Base-by-base conservation (phyloP, 2,113 vertebrate genomes). In the Spea bombifrons region DNA sequence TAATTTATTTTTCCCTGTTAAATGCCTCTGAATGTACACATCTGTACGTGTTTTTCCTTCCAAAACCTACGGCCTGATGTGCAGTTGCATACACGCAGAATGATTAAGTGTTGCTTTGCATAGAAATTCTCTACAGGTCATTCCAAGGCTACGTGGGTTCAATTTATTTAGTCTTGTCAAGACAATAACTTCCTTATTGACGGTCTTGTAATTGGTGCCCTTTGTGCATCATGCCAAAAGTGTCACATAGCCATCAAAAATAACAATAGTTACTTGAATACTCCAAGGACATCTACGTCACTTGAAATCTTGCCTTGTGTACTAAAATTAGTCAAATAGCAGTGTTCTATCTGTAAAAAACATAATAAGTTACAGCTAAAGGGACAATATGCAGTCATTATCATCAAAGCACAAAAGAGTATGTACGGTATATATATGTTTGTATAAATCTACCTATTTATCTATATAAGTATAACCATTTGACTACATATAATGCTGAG, bases 111-210 rank as follows among this genome's bases (percentile, higher is more conserved):
- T 46, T 67, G 7, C 43, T 67, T 43, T 67, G 59, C 44, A 72
- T 67, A 65, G 15, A 55, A 66, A 80, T 67, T 43, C n/a, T 57
- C n/a, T 67, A 47, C 71, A 80, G 61, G 70, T 80, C 70, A 73
- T 66, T 73, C 49, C 70, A 80, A 67, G 71, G 30, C 49, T 80
- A 50, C 73, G 50, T 66, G 10, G 16, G 63, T 55, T 67, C 50
- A 67, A 64, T n/a, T 70, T 44, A 77, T 78, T 78, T 71, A 78
- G 71, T 70, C 16, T 12, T 50, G 76, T 78, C 76, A 64, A 64
- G 76, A 67, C 73, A 67, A 73, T 80, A 43, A 80, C 71, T 79
- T 80, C 70, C 59, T 57, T 80, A 73, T 80, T 73, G 77, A 78
- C 69, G 17, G 48, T 66, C 64, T 46, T 78, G 64, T 73, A 80